phyloP scores from a whole-genome alignment of 2,888 invertebrate genomes.

The Microplitis deprimator region DNA sequence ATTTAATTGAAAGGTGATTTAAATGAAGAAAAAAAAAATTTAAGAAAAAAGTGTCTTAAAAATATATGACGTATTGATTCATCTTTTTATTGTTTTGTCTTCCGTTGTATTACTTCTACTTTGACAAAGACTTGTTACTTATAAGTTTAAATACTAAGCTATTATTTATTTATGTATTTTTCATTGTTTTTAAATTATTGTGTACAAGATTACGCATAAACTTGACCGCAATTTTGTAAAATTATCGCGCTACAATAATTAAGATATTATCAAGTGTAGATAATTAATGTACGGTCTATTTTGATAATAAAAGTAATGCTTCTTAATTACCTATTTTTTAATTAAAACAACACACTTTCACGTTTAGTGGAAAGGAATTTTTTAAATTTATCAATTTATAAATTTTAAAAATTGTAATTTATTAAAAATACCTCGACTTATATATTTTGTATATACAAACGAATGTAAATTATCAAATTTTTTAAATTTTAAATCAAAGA shows the following conservation, averaged over 20 bases:
- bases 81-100: constrained; percentile 2
- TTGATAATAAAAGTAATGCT: not conserved
- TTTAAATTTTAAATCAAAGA: not conserved
- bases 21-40: constrained; percentile 6
- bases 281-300: not conserved
- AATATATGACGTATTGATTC: constrained; percentile 31
- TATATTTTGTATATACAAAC: not conserved
- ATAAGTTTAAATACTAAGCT: not conserved
- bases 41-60: constrained; percentile 16
- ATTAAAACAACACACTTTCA: not conserved
- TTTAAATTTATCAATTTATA: not conserved
- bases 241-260: not conserved
- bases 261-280: not conserved
- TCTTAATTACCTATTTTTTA: not conserved
- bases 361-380: not conserved
- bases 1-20: constrained; percentile 3
- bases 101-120: not conserved
- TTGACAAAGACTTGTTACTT: constrained; percentile 7
- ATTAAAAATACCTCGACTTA: not conserved
- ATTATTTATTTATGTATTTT: not conserved
- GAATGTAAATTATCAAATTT: not conserved
- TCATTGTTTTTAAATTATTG: not conserved
- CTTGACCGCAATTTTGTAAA: not conserved
- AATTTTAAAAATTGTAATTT: not conserved
- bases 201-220: not conserved